phyloP scores from a whole-genome alignment of 2,113 vertebrate species.

The Petrocephalus microphthalmus region DNA sequence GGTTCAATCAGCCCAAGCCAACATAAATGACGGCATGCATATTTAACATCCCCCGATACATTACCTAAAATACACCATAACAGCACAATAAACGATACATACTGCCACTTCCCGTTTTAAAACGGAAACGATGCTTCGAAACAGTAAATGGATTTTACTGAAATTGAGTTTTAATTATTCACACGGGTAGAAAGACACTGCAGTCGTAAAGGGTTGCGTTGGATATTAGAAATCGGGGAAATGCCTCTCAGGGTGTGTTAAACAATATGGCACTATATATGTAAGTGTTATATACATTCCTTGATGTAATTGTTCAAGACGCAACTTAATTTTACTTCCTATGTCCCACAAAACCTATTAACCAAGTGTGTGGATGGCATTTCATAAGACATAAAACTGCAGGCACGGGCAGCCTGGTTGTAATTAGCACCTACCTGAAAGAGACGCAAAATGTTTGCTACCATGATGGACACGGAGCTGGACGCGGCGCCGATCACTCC shows the following conservation, averaged over 20 bases:
- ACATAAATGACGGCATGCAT: not conserved
- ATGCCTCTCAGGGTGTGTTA: not conserved
- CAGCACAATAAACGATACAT: not conserved
- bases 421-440: constrained; percentile 67
- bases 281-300: not conserved
- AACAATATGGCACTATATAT: not conserved
- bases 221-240: not conserved
- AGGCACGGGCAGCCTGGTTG: not conserved
- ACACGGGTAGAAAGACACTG: not conserved
- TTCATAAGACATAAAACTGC: not conserved
- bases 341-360: not conserved
- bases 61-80: not conserved
- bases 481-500: constrained; percentile 73
- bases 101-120: not conserved
- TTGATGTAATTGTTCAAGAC: not conserved
- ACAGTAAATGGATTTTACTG: not conserved
- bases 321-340: not conserved
- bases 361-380: not conserved
- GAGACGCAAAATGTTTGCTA: constrained; percentile 75
- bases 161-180: not conserved
- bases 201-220: not conserved
- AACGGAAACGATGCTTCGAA: not conserved
- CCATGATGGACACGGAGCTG: constrained; percentile 77
- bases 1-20: not conserved
- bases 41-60: not conserved